Evolutionary conservation across 2,797 vertebrate genomes (phyloP), one percentile per base, ranked within the genome.

Genomic region (Oreochromis mossambicus): DNA sequence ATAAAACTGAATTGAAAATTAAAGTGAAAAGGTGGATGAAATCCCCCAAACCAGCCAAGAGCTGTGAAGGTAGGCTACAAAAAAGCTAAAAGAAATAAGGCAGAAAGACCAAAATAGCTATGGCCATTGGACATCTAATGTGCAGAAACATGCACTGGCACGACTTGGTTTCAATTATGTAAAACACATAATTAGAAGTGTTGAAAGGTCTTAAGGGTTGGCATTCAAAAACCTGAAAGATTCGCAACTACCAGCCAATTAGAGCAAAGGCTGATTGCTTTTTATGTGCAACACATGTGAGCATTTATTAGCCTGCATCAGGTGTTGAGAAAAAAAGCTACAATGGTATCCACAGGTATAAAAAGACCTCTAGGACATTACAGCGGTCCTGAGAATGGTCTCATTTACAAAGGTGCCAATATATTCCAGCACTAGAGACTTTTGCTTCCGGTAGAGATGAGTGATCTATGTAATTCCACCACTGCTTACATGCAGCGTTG

Each of bases 401-500:
- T 84, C 29, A 61, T 89, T 83, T 86, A 43, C 52, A 83, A 78
- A 78, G 41, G 66, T 46, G 66, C 73, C 14, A 29, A 89, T 85
- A 81, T 34, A 70, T 55, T 61, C 8, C 43, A 38, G 26, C 6
- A 29, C 21, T 61, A 41, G 58, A 38, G 11, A 55, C 19, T 77
- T 54, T 48, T 68, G 4, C 8, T 51, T 82, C 43, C 3, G 4
- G 12, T 19, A 17, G 76, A 70, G 68, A 84, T 86, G 84, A 92
- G 77, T 52, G 24, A 85, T 81, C 41, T 24, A 73, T 85, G 77
- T 75, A 83, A 88, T 92, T 86, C 77, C 58, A 81, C 84, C 81
- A 84, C 32, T 76, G 75, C 66, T 87, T 77, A 63, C 3, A n/a
- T 12, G 41, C 26, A 50, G 55, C 50, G 51, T 70, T 19, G 80